These are phyloP conservation scores for Sternarchorhynchus goeldii DNA, from an alignment of 2,797 vertebrate species.

Conservation along the genomic window DNA sequence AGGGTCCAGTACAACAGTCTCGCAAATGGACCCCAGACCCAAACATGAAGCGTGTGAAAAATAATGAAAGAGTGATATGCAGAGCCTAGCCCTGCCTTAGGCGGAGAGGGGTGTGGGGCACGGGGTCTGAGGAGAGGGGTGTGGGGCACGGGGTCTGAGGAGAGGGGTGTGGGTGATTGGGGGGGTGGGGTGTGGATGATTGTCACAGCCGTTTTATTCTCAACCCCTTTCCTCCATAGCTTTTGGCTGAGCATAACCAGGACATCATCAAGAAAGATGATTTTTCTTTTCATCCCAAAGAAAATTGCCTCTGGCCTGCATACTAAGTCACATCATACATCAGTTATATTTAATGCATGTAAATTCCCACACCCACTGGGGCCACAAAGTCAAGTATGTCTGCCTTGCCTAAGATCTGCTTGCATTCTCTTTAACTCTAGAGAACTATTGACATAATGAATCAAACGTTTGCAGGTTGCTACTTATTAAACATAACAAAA, in stretches of 20 bases:
- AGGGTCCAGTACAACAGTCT: constrained; percentile 52
- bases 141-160: not conserved
- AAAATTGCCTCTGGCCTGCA: constrained; percentile 10
- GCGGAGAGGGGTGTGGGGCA: not conserved
- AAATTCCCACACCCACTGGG: not conserved
- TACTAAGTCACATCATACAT: constrained; percentile 24
- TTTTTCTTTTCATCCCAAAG: not conserved
- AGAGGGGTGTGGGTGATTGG: not conserved
- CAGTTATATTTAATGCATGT: constrained; percentile 21
- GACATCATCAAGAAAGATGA: not conserved
- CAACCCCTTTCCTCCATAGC: not conserved
- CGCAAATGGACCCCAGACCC: constrained; percentile 55
- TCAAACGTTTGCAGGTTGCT: not conserved
- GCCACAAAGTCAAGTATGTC: constrained; percentile 14
- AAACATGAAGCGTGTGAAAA: constrained; percentile 46
- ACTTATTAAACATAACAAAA: not conserved
- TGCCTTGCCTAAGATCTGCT: constrained; percentile 1
- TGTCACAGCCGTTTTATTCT: constrained; percentile 6
- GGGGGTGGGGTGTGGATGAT: not conserved
- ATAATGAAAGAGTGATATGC: constrained; percentile 45
- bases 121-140: not conserved
- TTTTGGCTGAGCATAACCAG: not conserved
- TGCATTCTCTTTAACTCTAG: not conserved
- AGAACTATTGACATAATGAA: not conserved
- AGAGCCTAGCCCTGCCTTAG: constrained; percentile 33